These are phyloP conservation scores for Danio rerio DNA, from an alignment of 2,113 vertebrate species.

Conservation along the genomic window GRCz12tu NC_133188.1:23177001-23177500, in stretches of 20 bases:
- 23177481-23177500: too few species aligned
- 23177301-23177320: background rate
- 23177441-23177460: background rate
- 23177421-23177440: background rate
- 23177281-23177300: background rate
- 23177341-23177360: background rate
- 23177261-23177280: too few species aligned
- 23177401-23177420: background rate
- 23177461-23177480: background rate
- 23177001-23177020: too few species aligned
- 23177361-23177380: background rate
- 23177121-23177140: constrained; percentile 89
- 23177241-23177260: background rate
- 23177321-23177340: background rate
- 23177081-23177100: constrained; percentile 78
- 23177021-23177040: too few species aligned
- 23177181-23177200: constrained; percentile 95
- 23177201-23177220: constrained; percentile 97
- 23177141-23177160: constrained; percentile 97
- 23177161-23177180: constrained; percentile 92
- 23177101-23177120: constrained; percentile 98
- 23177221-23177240: constrained; percentile 93
- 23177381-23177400: background rate
- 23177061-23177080: background rate
- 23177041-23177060: background rate